Percentiles rank a stretch among this genome's conserved stretches.
Conservation (phyloP, 2,888 invertebrate genomes). For the Apamea sordens region DNA sequence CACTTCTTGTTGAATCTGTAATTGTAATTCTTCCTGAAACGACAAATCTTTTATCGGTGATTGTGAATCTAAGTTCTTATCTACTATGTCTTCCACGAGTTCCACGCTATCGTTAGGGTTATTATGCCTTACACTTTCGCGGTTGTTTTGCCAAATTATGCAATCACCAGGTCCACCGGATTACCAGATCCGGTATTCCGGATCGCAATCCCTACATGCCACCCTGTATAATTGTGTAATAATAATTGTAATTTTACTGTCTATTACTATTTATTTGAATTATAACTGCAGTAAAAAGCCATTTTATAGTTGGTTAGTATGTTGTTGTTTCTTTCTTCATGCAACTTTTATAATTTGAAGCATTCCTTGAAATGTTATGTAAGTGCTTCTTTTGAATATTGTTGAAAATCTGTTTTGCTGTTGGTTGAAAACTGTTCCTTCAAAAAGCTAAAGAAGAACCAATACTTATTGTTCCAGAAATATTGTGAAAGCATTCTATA, state of each 20-base stretch:
- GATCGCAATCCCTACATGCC: no score
- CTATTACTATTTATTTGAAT: neutral
- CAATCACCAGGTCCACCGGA: no score
- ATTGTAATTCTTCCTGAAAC: no score
- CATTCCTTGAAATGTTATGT: neutral
- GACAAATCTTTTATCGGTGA: no score
- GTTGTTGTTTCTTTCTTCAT: neutral
- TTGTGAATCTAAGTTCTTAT: no score
- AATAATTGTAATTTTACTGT: neutral
- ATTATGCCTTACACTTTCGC: no score
- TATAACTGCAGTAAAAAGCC: neutral
- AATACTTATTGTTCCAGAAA: constrained; percentile 91
- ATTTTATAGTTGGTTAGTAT: neutral
- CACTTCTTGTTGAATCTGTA: no score
- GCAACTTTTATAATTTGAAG: neutral
- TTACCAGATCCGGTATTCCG: no score
- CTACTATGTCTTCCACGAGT: no score
- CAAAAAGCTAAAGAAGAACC: constrained; percentile 1
- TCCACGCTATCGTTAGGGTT: no score
- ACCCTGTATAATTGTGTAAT: neutral
- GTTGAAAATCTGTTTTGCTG: neutral
- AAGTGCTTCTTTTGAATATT: neutral
- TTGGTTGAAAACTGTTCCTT: neutral
- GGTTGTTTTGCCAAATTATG: no score
- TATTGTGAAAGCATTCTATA: constrained; percentile 98